These are phyloP conservation scores for Ciconia stormi DNA, from an alignment of 2,113 vertebrate species.

Conservation along the genomic window DNA sequence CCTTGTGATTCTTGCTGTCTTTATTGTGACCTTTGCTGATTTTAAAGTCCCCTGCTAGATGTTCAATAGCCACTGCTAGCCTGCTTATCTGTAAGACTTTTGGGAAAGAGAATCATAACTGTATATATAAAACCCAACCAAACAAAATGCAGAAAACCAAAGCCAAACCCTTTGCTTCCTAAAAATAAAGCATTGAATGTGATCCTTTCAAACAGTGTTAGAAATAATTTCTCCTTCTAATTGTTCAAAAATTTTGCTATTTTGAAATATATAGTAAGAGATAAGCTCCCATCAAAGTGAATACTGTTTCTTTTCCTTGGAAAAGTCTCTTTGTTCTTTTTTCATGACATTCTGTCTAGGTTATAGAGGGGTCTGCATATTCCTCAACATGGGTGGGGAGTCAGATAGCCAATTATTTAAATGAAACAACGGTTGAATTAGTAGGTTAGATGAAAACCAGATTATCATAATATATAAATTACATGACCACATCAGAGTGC, in stretches of 20 bases:
- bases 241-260: background rate
- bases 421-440: background rate
- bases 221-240: background rate
- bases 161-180: background rate
- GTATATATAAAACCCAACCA: background rate
- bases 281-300: background rate
- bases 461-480: slow-evolving; percentile 42
- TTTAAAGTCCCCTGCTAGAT: background rate
- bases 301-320: background rate
- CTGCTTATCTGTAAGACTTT: background rate
- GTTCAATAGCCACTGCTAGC: background rate
- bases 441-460: slow-evolving; percentile 45
- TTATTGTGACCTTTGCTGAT: background rate
- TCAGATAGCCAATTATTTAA: slow-evolving; percentile 24
- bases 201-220: background rate
- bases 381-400: slow-evolving; percentile 35
- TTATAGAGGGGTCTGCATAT: background rate
- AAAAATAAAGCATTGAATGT: background rate
- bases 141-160: background rate
- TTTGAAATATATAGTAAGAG: background rate
- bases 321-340: background rate
- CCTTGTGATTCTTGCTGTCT: background rate
- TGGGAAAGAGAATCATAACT: background rate
- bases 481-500: background rate
- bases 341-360: background rate